Base-by-base conservation (phyloP, 2,888 invertebrate species). In the Slavum lentiscoides region DNA sequence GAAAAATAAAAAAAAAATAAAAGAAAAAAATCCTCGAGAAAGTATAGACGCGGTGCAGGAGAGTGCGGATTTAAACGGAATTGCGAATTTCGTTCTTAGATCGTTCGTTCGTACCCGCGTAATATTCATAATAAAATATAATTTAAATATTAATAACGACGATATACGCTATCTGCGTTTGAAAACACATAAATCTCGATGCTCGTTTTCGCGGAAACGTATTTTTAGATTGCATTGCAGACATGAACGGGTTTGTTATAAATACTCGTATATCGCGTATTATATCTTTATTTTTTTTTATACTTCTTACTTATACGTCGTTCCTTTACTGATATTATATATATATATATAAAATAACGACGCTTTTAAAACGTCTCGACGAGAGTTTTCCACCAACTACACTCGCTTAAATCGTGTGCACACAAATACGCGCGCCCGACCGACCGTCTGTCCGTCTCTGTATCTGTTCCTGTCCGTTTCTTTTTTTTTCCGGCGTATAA, bases 221-320 rank as follows among this genome's bases (percentile, higher is more conserved):
- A 43, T 66, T 39, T 66, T 43, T n/a, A 39, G 43, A 43, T 9
- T 43, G 43, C 11, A 66, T 66, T 66, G n/a, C 66, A 19, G 66
- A 66, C 66, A 66, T 13, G n/a, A 39, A 43, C 43, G 66, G 66
- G 43, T 66, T 66, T 43, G n/a, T 39, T 37, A 62, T 53, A 66
- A 66, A 21, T 8, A 66, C 30, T 30, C 30, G 30, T 30, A 4
- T 30, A 4, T 4, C 9, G 43, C 6, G 9, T 43, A 43, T 66
- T 39, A 43, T 7, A 66, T 39, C 43, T 7, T 43, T 66, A 66
- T 43, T 66, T 17, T 13, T n/a, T 13, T 53, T 1, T 53, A 66
- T 66, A 43, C n/a, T n/a, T 39, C 43, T 7, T 43, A 43, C 7
- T 43, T 43, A 30, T 30, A 43, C 43, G 43, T 43, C 43, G 43